Base-by-base conservation (phyloP, 64 coral and sea anemone genomes). In the Pocillopora damicornis region DNA sequence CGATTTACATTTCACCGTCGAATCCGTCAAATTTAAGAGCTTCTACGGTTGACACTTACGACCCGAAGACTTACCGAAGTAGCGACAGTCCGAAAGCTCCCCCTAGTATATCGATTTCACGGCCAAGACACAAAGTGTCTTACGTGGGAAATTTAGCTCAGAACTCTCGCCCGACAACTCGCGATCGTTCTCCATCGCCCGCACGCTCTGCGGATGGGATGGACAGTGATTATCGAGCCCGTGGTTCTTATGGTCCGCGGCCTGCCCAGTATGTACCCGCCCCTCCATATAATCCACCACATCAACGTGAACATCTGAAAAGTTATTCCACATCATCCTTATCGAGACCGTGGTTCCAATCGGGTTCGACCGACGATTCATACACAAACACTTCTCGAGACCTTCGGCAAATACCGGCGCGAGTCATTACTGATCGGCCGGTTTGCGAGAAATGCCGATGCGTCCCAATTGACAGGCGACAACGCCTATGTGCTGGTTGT, bases 401-500 rank as follows among this genome's bases (percentile, higher is more conserved):
- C 72, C 37, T 79, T 37, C 90, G 83, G 15, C 81, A 62, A n/a
- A 59, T 91, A 9, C 73, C 74, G 13, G 90, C 82, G 15, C 83
- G 82, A 17, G 73, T 80, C 36, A 79, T 91, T 25, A 76, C 62
- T 20, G 90, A 91, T 87, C 83, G 76, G 22, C 90, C 82, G 1
- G 90, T 91, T 42, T 91, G 90, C 45, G 83, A 86, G 34, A 76
- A 16, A 36, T 91, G 90, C 61, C 35, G 63, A 38, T 57, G 38
- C 18, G 83, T 91, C 9, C 82, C 81, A 13, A 79, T 91, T 71
- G 82, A 79, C 0, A 59, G 90, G 36, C 74, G 75, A 65, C 90
- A 91, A 85, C 74, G 76, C 8, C 71, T 91, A 1, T 91, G 90
- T 69, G 90, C 82, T 34, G 90, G 90, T 15, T 91, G 90, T 59